Base-by-base conservation (phyloP, 2,113 vertebrate genomes). In the Colinus virginianus region DNA sequence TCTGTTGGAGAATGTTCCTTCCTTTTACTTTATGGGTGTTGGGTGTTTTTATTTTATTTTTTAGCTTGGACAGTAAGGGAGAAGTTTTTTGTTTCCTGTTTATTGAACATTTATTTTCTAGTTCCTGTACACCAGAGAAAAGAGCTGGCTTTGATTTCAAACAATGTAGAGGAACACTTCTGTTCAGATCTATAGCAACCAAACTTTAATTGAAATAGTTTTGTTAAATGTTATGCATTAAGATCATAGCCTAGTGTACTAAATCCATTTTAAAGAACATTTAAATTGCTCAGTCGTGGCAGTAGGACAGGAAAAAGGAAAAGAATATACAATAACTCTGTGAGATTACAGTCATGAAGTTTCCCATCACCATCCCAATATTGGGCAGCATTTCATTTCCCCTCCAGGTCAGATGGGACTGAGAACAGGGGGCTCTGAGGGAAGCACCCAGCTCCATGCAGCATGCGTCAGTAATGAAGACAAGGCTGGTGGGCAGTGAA, bases 91-190 rank as follows among this genome's bases (percentile, higher is more conserved):
- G 46, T 93, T 85, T 68, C 55, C 45, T 79, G 56, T 40, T 95
- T 84, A 74, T 38, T 64, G 42, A 56, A 64, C 5, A 26, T 40
- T 46, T 53, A 3, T 38, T 64, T 89, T 69, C 78, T 76, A 9
- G 32, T 66, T 93, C 9, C 45, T 32, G 1, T 77, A 34, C 40
- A 75, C 28, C 74, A 92, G 70, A 72, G 48, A 61, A 75, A 81
- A 81, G 58, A 84, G 18, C 36, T 88, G 80, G 51, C 25, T 88
- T 95, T 93, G 23, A 84, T 90, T 90, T 90, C 59, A 69, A 86
- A 75, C 48, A 69, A 9, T 11, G 38, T 53, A 72, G 63, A 40
- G 75, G 11, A 87, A 63, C 21, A 62, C 64, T 78, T 75, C 36
- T 32, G n/a, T 76, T 51, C 8, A 13, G 53, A 59, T 76, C 67